Percentiles rank a stretch among this genome's conserved stretches.
These are phyloP conservation scores for Agapetus fuscipes DNA, from an alignment of 2,888 invertebrate species.

Conservation along the genomic window DNA sequence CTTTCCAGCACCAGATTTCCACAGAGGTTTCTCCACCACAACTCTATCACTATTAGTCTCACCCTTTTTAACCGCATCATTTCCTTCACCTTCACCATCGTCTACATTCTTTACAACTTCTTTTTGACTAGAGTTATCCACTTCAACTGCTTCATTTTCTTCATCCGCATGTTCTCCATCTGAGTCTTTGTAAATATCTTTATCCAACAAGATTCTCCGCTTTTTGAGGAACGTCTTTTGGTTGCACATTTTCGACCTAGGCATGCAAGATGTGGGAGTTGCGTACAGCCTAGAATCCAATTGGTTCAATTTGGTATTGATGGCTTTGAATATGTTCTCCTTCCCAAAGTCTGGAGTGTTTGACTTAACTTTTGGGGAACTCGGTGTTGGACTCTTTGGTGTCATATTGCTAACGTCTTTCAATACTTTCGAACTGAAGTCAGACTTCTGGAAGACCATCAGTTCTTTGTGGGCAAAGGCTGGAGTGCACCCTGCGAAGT, in stretches of 20 bases:
- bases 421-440: constrained; percentile 36
- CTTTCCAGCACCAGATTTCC: constrained; percentile 18
- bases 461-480: constrained; percentile 45
- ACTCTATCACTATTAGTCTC: too few relatives aligned
- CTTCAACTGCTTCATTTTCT: constrained; percentile 1
- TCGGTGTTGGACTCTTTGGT: constrained; percentile 38
- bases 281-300: too few relatives aligned
- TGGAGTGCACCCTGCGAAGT: constrained; percentile 46
- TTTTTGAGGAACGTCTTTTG: constrained; percentile 8
- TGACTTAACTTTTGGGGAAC: constrained; percentile 16
- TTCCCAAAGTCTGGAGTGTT: too few relatives aligned
- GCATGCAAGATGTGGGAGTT: constrained; percentile 11
- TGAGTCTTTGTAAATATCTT: constrained; percentile 20
- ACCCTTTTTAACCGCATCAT: background rate
- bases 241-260: background rate
- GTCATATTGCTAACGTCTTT: constrained; percentile 56
- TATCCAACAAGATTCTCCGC: constrained; percentile 18
- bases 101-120: background rate
- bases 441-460: constrained; percentile 39
- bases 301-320: too few relatives aligned
- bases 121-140: constrained; percentile 2
- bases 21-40: too few relatives aligned
- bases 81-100: background rate
- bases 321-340: too few relatives aligned
- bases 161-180: constrained; percentile 22